Evolutionary conservation across 2,888 invertebrate genomes (phyloP).

Genomic region (Monochamus alternatus): DNA sequence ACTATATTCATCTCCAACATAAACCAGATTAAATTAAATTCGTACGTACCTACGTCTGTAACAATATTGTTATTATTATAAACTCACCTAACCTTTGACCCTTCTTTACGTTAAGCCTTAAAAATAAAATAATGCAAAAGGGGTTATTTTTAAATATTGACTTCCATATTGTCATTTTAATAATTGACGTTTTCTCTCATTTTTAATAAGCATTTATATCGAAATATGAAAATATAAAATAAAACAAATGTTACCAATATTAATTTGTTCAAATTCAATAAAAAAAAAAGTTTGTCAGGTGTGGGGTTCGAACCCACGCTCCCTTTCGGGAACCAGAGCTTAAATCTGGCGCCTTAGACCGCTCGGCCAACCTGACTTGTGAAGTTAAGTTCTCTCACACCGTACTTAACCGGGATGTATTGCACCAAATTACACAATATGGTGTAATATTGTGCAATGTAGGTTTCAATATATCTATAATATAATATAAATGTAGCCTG

Average conservation of each 20-base stretch:
- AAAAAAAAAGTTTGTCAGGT: constrained; percentile 72
- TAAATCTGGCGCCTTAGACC: constrained; percentile 82
- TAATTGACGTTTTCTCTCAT: not conserved
- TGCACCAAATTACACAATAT: not conserved
- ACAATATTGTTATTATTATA: too few species aligned
- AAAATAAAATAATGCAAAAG: too few species aligned
- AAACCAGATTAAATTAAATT: too few species aligned
- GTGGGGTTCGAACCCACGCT: constrained; percentile 82
- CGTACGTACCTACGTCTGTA: too few species aligned
- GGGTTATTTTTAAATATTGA: too few species aligned
- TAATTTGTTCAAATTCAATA: constrained; percentile 30
- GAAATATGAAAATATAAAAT: not conserved
- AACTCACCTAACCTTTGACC: too few species aligned
- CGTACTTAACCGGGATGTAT: not conserved
- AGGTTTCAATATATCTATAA: too few species aligned
- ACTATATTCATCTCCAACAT: too few species aligned
- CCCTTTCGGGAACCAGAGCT: constrained; percentile 79
- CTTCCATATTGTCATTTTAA: too few species aligned
- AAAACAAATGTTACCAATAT: not conserved
- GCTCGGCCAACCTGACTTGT: constrained; percentile 79
- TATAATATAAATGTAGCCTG: too few species aligned
- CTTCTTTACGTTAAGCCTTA: too few species aligned
- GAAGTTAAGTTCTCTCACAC: not conserved
- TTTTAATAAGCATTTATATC: not conserved
- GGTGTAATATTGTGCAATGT: too few species aligned